Base-by-base conservation (phyloP, 2,888 invertebrate genomes). In the Thalpophila matura region DNA sequence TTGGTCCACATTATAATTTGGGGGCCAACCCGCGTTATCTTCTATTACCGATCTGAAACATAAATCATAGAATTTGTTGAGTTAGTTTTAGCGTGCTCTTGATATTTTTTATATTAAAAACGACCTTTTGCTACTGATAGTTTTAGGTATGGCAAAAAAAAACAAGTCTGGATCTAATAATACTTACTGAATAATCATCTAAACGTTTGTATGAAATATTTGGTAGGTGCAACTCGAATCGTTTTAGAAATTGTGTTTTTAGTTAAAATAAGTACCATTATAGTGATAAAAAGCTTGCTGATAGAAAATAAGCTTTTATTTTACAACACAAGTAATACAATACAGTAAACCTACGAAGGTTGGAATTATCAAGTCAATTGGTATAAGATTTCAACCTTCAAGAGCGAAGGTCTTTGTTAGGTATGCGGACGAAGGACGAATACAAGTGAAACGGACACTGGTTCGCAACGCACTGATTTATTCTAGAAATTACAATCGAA, bases 11-110 rank as follows among this genome's bases (percentile, higher is more conserved):
- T 89, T 95, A 79, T 94, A 95, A 86, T 89, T 92, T 82, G 91
- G 94, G 81, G 95, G 94, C 95, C 95, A 95, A 84, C 92, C 93
- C 93, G 94, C 92, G 91, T 91, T 91, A 90, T 95, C 93, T 89
- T 93, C 95, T 92, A 95, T 95, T 93, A 95, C 95, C 93, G 95
- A 94, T 93, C 95, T 95, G 91, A 71, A 92, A 93, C 47, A 65
- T 27, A 59, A 72, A 67, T 50, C 53, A 68, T 38, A 16, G 29
- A 40, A n/a, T 53, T 56, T 55, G 56, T 54, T 62, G 24, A 54
- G 50, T 49, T 47, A 49, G 33, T 40, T 71, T 51, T 29, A 64
- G 55, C 10, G 37, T 33, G 12, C 10, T 22, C 4, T n/a, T 3
- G 1, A 42, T n/a, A n/a, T 29, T n/a, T n/a, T n/a, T n/a, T n/a